Evolutionary conservation across 64 coral and sea anemone genomes (phyloP).

Genomic region (Dendrophyllia cribrosa): DNA sequence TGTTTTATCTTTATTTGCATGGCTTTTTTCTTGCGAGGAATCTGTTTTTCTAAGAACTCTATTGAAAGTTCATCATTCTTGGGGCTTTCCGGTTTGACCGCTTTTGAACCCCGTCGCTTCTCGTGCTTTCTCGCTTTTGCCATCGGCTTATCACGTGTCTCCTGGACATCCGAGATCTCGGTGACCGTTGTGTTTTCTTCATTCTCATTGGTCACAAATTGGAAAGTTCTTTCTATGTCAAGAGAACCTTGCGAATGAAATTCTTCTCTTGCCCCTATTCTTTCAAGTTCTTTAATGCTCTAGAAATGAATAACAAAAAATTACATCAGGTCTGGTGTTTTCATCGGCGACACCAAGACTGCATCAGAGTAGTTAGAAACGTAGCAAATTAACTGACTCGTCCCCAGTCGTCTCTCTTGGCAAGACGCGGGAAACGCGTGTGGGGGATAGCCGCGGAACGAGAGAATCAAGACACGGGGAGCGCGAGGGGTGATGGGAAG

Average conservation of each 20-base stretch:
- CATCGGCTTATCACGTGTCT: not conserved
- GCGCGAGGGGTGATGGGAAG: too few species aligned
- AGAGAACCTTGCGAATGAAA: not conserved
- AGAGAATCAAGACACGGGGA: too few species aligned
- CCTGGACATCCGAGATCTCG: not conserved
- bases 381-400: too few species aligned
- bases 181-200: not conserved
- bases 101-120: slow-evolving; percentile 18
- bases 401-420: too few species aligned
- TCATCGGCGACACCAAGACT: too few species aligned
- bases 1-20: slow-evolving; percentile 58
- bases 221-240: slow-evolving; percentile 2
- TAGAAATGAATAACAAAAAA: not conserved
- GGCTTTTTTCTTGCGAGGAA: slow-evolving; percentile 69
- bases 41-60: slow-evolving; percentile 34
- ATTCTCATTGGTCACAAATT: not conserved
- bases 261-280: not conserved
- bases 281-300: slow-evolving; percentile 30
- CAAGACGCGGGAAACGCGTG: too few species aligned
- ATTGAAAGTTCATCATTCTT: slow-evolving; percentile 28
- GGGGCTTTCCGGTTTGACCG: not conserved
- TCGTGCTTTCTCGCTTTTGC: not conserved
- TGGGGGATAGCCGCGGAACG: too few species aligned
- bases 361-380: too few species aligned
- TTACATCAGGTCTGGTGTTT: not conserved